A percentile compares a stretch with the other conserved stretches of the same genome.
Evolutionary conservation across 2,113 vertebrate species (phyloP).

Genomic region (Monarcha castaneiventris): DNA sequence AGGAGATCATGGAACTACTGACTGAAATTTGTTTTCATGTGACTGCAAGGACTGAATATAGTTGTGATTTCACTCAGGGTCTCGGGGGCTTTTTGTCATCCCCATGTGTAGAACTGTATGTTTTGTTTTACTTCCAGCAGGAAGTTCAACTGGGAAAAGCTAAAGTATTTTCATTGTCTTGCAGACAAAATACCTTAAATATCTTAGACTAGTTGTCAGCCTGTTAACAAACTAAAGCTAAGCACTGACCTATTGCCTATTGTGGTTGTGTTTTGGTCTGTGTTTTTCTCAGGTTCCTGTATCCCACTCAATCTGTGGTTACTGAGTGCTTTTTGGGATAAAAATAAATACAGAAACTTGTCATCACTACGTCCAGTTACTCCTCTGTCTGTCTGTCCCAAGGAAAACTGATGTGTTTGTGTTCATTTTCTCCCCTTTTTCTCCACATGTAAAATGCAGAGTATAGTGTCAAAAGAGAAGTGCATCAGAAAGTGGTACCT

Average conservation of each 20-base stretch:
- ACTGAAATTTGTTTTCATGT: neutral
- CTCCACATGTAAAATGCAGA: neutral
- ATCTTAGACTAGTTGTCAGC: neutral
- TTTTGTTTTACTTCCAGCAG: neutral
- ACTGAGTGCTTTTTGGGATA: neutral
- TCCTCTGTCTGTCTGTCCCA: neutral
- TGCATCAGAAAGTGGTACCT: neutral
- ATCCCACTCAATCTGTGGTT: neutral
- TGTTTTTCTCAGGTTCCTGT: neutral
- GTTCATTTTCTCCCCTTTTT: neutral
- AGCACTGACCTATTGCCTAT: neutral
- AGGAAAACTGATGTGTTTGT: neutral
- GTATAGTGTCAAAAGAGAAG: neutral
- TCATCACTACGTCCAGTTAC: rapidly evolving
- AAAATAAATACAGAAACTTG: neutral
- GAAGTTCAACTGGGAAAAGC: neutral
- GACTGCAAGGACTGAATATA: neutral
- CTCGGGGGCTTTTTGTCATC: neutral
- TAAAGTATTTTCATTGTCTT: neutral
- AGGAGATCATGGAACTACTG: neutral
- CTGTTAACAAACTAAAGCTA: neutral
- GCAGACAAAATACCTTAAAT: neutral
- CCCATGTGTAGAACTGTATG: neutral
- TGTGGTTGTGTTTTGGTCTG: neutral
- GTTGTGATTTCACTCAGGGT: neutral